Evolutionary conservation across 2,888 invertebrate genomes (phyloP).

Genomic region (Ecliptopera silaceata): DNA sequence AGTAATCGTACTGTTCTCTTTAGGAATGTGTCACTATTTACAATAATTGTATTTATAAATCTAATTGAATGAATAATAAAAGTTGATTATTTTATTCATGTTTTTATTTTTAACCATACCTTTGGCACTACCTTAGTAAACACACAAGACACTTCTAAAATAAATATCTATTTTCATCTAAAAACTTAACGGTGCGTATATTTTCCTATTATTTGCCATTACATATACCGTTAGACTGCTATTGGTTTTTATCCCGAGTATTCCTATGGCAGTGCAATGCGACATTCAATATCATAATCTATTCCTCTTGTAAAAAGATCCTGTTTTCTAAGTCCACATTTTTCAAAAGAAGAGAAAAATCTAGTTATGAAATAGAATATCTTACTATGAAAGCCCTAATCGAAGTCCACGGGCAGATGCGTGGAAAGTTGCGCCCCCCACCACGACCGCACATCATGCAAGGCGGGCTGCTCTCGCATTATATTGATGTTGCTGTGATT

Average conservation of each 20-base stretch:
- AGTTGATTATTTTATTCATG: conserved; percentile 23
- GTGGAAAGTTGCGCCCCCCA: conserved; percentile 89
- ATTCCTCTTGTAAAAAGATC: not conserved
- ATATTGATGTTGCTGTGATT: conserved; percentile 33
- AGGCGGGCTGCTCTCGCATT: conserved; percentile 58
- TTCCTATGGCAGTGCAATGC: not conserved
- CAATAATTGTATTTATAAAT: conserved; percentile 53
- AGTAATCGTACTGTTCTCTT: conserved; percentile 84
- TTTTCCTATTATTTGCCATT: not conserved
- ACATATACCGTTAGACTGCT: not conserved
- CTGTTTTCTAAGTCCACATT: too few relatives aligned
- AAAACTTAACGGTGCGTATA: not conserved
- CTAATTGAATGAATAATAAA: conserved; percentile 25
- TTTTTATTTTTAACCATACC: conserved; percentile 39
- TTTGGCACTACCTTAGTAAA: conserved; percentile 45
- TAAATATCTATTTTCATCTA: conserved; percentile 7
- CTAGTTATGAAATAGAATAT: not conserved
- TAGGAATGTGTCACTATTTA: conserved; percentile 88
- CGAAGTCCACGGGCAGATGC: conserved; percentile 27
- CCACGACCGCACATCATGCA: conserved; percentile 92
- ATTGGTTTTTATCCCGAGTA: not conserved
- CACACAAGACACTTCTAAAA: conserved; percentile 19
- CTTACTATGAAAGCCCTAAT: conserved; percentile 16
- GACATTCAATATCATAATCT: not conserved
- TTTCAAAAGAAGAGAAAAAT: not conserved